A percentile compares a stretch with the other conserved stretches of the same genome.
phyloP scores from a whole-genome alignment of 2,113 vertebrate genomes.

The Ageneiosus marmoratus region DNA sequence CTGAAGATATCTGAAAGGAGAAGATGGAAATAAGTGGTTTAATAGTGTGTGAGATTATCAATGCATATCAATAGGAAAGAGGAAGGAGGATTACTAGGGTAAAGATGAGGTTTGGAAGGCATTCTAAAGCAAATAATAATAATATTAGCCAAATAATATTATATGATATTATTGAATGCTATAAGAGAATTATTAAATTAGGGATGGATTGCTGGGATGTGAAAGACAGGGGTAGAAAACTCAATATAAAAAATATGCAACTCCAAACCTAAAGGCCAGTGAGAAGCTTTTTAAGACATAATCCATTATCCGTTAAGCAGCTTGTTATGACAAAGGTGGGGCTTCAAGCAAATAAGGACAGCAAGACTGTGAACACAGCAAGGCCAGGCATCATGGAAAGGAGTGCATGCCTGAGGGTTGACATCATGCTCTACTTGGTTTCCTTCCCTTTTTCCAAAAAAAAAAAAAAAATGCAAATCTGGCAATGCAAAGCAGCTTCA shows the following conservation, averaged over 20 bases:
- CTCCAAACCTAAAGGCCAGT: not conserved
- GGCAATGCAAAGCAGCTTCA: conserved; percentile 10
- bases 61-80: conserved; percentile 32
- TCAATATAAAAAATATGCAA: not conserved
- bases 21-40: conserved; percentile 34
- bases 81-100: not conserved
- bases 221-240: not conserved
- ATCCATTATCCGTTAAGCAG: conserved; percentile 21
- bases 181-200: not conserved
- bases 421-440: conserved; percentile 59
- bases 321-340: conserved; percentile 46
- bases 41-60: not conserved
- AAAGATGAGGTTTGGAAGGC: not conserved
- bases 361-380: conserved; percentile 36
- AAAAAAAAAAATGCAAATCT: conserved; percentile 7
- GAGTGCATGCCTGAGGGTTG: conserved; percentile 36
- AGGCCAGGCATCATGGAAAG: conserved; percentile 30
- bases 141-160: conserved; percentile 2
- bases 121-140: not conserved
- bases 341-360: conserved; percentile 39
- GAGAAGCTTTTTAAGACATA: conserved; percentile 18
- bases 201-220: not conserved
- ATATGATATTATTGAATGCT: not conserved
- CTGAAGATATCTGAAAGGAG: conserved; percentile 78
- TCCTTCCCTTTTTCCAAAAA: conserved; percentile 24